A percentile compares a stretch with the other conserved stretches of the same genome.
Evolutionary conservation across 2,888 invertebrate genomes (phyloP).

Genomic region (Chloromyia formosa): DNA sequence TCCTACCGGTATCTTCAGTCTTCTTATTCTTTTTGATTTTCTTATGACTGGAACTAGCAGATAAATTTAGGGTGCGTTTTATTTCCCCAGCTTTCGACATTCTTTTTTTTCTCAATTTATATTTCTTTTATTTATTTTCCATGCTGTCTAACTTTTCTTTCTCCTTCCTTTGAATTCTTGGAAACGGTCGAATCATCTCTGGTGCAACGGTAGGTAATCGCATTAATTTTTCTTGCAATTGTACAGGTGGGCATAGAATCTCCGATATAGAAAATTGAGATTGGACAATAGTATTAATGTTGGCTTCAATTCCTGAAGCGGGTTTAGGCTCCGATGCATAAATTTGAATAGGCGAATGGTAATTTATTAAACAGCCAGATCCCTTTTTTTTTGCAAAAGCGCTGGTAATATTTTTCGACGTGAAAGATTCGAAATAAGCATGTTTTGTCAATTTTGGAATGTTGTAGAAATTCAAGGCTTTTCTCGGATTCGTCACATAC

Average conservation of each 20-base stretch:
- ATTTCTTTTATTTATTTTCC: not conserved
- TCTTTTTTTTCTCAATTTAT: not conserved
- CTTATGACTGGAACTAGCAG: not conserved
- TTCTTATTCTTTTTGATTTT: not conserved
- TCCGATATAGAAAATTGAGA: too few species aligned
- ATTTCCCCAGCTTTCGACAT: not conserved
- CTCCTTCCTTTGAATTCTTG: not conserved
- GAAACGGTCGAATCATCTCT: not conserved
- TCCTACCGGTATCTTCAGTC: not conserved
- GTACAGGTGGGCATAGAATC: too few species aligned
- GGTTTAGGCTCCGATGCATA: too few species aligned
- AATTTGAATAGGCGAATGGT: not conserved
- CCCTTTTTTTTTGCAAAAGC: not conserved
- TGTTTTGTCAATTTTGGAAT: slow-evolving; percentile 45
- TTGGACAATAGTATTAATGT: too few species aligned
- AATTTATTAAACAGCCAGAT: not conserved
- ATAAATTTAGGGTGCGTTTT: not conserved
- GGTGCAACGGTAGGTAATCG: not conserved
- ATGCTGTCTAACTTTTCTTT: slow-evolving; percentile 13
- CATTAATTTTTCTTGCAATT: too few species aligned
- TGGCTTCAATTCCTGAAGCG: too few species aligned
- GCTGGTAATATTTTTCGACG: slow-evolving; percentile 46
- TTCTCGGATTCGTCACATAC: slow-evolving; percentile 39
- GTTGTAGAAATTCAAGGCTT: slow-evolving; percentile 42
- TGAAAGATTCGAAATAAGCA: slow-evolving; percentile 47